Base-by-base conservation (phyloP, 2,113 vertebrate species). In the Herpetotheres cachinnans region DNA sequence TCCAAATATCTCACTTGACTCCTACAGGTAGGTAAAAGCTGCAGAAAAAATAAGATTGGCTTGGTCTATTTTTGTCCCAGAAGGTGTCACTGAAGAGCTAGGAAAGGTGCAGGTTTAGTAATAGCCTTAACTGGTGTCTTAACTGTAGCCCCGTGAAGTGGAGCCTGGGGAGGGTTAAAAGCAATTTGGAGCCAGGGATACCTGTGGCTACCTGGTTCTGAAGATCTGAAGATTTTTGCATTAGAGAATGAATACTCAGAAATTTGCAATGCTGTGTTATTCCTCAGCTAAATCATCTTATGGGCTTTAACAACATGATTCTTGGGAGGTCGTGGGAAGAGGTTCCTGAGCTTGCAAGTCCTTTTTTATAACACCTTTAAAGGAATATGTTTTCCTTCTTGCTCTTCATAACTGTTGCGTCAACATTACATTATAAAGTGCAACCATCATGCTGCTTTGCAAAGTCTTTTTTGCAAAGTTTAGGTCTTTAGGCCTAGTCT, bases 81-180 rank as follows among this genome's bases (percentile, higher is more conserved):
- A 93, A 97, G 96, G 71, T 97, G 96, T 97, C 97, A 97, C 84
- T 96, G 92, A 86, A 91, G 94, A 97, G 93, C 96, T 56, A 81
- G 89, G 66, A 89, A 94, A 92, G 42, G 49, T 79, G 61, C 11
- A 29, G 34, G 16, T 83, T 90, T 74, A 30, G 61, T 16, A 63
- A 32, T 12, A 47, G 36, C n/a, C 56, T 69, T 74, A 50, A 54
- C 66, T 66, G 54, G 19, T 5, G 8, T 69, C 14, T 76, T 67
- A 52, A 34, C 86, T 66, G 70, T 74, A 86, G 73, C 29, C 29
- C 79, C 2, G 1, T 44, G 14, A 94, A 29, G 58, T 29, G 26
- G 47, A 44, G 27, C 44, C 74, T 55, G 79, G 29, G 77, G 42
- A 59, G 72, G 9, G 13, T 59, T 50, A 66, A 62, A 84, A 77